Conservation (phyloP, 2,113 vertebrate genomes). For the Phaethon lepturus region DNA sequence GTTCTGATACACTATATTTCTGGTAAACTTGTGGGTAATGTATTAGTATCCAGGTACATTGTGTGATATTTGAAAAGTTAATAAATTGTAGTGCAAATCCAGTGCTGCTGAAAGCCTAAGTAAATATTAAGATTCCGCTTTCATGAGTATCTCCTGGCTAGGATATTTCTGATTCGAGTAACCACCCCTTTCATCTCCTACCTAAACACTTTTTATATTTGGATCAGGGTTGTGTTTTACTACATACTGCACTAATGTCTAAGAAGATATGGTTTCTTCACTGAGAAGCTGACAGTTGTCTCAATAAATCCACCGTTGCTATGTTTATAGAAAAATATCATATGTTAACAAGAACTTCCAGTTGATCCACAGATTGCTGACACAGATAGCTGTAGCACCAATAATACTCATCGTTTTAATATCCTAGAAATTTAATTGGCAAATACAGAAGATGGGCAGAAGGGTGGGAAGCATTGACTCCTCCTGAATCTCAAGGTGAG, state of each 20-base stretch:
- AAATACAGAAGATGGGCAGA: not conserved
- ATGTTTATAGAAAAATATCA: not conserved
- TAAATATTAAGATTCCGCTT: conserved; percentile 50
- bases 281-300: not conserved
- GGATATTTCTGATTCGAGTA: conserved; percentile 38
- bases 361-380: not conserved
- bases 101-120: not conserved
- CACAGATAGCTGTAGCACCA: not conserved
- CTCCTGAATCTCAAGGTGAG: not conserved
- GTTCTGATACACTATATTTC: not conserved
- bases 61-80: not conserved
- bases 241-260: not conserved
- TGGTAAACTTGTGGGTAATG: not conserved
- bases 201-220: conserved; percentile 27
- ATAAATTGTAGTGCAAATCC: not conserved
- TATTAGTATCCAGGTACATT: not conserved
- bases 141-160: conserved; percentile 1
- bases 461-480: not conserved
- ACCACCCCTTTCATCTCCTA: conserved; percentile 21
- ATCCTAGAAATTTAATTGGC: not conserved
- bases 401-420: not conserved
- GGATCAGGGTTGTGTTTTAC: conserved; percentile 44
- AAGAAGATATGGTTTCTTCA: not conserved
- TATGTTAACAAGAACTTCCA: not conserved
- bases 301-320: not conserved